These are phyloP conservation scores for Hippotragus niger DNA, from an alignment of 2,113 vertebrate genomes.

Conservation along the genomic window DNA sequence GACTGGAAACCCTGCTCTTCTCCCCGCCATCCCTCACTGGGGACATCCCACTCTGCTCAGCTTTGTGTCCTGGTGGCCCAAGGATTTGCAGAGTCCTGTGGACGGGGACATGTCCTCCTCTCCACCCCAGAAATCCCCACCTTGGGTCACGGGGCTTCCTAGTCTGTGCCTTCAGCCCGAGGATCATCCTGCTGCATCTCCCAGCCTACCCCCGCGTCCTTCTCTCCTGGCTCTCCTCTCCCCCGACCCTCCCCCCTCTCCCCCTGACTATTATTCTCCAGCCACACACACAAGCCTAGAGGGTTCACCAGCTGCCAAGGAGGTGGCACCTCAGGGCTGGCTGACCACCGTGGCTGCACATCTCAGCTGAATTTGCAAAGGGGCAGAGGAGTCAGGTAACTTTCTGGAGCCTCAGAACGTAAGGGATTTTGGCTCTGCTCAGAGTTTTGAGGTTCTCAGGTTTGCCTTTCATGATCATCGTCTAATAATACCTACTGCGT, in stretches of 20 bases:
- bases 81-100: background rate
- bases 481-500: conserved; percentile 69
- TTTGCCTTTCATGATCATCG: conserved; percentile 53
- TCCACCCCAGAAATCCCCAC: background rate
- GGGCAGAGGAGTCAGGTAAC: conserved; percentile 48
- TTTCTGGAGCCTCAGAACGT: conserved; percentile 10
- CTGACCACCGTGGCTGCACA: background rate
- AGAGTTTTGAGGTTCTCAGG: conserved; percentile 52
- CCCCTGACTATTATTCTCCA: background rate
- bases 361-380: conserved; percentile 57
- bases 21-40: background rate
- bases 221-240: background rate
- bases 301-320: background rate
- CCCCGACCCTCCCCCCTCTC: background rate
- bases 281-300: background rate
- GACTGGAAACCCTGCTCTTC: background rate
- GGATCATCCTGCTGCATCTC: background rate
- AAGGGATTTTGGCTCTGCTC: conserved; percentile 51
- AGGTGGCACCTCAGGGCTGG: background rate
- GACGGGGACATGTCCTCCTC: background rate
- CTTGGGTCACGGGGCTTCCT: background rate
- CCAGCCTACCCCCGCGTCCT: background rate
- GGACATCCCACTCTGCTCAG: background rate
- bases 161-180: background rate
- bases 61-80: background rate